Conservation (phyloP, 2,113 vertebrate species). For the Xiphophorus hellerii region DNA sequence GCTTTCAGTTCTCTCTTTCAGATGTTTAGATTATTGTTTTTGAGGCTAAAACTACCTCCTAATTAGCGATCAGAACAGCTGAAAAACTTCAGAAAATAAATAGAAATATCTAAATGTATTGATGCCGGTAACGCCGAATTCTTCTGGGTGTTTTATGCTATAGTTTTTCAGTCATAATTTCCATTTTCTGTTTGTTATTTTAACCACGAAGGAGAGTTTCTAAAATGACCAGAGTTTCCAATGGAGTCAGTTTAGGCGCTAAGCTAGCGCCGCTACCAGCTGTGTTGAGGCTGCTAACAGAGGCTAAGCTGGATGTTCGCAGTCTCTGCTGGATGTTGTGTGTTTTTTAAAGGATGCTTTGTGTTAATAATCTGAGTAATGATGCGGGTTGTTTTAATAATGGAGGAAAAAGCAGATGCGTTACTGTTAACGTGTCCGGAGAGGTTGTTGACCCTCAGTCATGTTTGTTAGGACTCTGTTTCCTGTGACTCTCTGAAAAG, state of each 20-base stretch:
- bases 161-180: rapidly evolving
- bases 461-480: not conserved
- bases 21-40: not conserved
- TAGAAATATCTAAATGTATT: not conserved
- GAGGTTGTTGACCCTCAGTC: not conserved
- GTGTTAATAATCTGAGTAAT: not conserved
- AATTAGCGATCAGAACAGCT: not conserved
- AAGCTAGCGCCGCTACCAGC: conserved; percentile 23
- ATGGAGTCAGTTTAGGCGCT: conserved; percentile 17
- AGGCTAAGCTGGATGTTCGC: conserved; percentile 12
- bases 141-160: rapidly evolving
- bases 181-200: rapidly evolving
- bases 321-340: not conserved
- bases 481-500: not conserved
- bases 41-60: not conserved
- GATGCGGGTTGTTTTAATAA: not conserved
- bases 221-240: not conserved
- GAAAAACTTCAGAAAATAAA: not conserved
- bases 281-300: conserved; percentile 21
- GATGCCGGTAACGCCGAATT: not conserved
- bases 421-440: not conserved
- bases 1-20: not conserved
- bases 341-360: not conserved
- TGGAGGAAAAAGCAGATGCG: not conserved
- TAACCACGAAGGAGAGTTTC: rapidly evolving